These are phyloP conservation scores for Hippocampus barbouri DNA, from an alignment of 2,113 vertebrate genomes.

Conservation along the genomic window DNA sequence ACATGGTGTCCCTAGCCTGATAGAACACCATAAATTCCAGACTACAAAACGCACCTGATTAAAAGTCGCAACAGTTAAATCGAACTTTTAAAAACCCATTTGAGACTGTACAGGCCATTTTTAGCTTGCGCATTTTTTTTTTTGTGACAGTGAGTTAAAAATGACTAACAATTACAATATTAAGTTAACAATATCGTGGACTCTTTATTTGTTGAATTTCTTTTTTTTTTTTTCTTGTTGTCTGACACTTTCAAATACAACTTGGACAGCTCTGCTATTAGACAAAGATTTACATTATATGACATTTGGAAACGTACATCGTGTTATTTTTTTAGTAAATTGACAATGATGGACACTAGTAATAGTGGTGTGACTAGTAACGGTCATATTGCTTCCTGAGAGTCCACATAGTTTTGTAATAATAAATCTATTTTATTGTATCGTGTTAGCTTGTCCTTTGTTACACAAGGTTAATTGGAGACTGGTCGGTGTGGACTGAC, in stretches of 20 bases:
- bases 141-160: not conserved
- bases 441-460: conserved; percentile 7
- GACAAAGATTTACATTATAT: not conserved
- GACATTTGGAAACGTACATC: not conserved
- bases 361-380: not conserved
- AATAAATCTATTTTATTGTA: not conserved
- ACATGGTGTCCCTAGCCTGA: too few relatives aligned
- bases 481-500: conserved; percentile 13
- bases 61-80: too few relatives aligned
- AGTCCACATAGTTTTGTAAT: not conserved
- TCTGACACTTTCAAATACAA: not conserved
- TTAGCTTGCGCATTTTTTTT: not conserved
- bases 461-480: conserved; percentile 25
- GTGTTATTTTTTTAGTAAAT: not conserved
- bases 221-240: too few relatives aligned
- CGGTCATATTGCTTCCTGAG: not conserved
- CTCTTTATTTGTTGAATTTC: too few relatives aligned
- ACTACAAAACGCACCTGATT: too few relatives aligned
- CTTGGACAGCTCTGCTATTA: not conserved
- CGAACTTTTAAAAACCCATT: too few relatives aligned
- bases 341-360: not conserved
- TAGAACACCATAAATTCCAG: too few relatives aligned
- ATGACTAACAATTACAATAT: too few relatives aligned
- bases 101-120: not conserved
- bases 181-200: not conserved